phyloP scores from a whole-genome alignment of 2,113 vertebrate genomes.

The Syngnathoides biaculeatus region DNA sequence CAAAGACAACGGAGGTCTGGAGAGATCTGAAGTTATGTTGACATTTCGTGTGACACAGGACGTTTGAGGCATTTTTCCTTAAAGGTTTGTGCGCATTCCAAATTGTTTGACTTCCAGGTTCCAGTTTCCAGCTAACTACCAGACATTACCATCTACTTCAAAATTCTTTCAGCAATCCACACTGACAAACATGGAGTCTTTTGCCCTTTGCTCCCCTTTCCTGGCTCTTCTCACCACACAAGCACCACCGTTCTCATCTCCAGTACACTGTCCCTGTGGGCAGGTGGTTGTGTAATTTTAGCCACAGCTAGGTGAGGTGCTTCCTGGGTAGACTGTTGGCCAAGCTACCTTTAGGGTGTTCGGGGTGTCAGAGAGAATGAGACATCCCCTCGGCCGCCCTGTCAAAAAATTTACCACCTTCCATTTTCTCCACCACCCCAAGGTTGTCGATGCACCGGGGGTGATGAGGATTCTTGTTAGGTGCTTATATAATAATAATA shows the following conservation, averaged over 20 bases:
- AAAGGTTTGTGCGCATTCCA: no score
- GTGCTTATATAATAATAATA: conserved; percentile 31
- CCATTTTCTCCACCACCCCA: conserved; percentile 58
- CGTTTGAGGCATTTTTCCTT: neutral
- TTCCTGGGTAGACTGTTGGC: conserved; percentile 67
- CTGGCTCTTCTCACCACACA: conserved; percentile 13
- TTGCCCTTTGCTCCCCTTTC: conserved; percentile 1
- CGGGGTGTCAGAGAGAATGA: conserved; percentile 70
- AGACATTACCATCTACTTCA: neutral
- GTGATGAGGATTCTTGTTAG: conserved; percentile 58
- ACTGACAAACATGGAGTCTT: neutral
- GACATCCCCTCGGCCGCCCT: conserved; percentile 64
- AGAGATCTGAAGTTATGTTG: neutral
- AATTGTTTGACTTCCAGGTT: neutral
- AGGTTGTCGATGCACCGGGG: conserved; percentile 47
- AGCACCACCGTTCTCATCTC: conserved; percentile 43
- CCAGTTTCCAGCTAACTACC: neutral
- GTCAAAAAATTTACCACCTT: conserved; percentile 73
- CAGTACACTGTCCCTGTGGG: conserved; percentile 55
- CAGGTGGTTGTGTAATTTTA: conserved; percentile 72
- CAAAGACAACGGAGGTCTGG: no score
- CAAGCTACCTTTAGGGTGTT: conserved; percentile 70
- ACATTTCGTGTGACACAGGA: neutral
- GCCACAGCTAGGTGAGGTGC: conserved; percentile 69
- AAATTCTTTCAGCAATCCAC: neutral